Percentiles rank a stretch among this genome's conserved stretches.
Conservation (phyloP, 2,797 vertebrate species). For the Lepilemur septentrionalis region DNA sequence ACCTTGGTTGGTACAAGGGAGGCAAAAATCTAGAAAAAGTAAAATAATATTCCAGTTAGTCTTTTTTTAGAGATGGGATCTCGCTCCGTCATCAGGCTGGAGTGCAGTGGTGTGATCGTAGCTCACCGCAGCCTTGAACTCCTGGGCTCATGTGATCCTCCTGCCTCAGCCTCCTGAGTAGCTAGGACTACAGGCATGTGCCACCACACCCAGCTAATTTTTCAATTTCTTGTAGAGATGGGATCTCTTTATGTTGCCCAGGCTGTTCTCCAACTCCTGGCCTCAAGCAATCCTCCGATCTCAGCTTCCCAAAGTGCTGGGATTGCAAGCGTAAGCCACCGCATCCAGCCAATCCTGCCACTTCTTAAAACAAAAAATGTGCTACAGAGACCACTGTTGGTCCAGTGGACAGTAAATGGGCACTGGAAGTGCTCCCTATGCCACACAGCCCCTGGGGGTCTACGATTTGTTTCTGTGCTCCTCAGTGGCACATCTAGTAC, state of each 20-base stretch:
- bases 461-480: not conserved
- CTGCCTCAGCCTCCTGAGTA: not conserved
- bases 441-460: not conserved
- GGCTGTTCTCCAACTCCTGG: not conserved
- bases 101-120: not conserved
- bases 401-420: not conserved
- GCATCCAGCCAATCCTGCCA: not conserved
- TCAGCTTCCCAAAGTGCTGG: not conserved
- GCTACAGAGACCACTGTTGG: not conserved
- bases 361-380: not conserved
- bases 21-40: not conserved
- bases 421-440: rapidly evolving
- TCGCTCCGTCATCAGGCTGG: not conserved
- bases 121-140: too few relatives aligned
- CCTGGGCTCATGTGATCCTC: not conserved
- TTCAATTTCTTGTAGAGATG: not conserved
- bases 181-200: not conserved
- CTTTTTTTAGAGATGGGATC: not conserved
- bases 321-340: too few relatives aligned
- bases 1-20: not conserved
- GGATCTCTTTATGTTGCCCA: not conserved
- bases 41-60: not conserved
- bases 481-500: not conserved
- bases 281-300: not conserved
- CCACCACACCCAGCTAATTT: not conserved